Evolutionary conservation across 2,888 invertebrate species (phyloP).

Genomic region (Cheilosia impressa): DNA sequence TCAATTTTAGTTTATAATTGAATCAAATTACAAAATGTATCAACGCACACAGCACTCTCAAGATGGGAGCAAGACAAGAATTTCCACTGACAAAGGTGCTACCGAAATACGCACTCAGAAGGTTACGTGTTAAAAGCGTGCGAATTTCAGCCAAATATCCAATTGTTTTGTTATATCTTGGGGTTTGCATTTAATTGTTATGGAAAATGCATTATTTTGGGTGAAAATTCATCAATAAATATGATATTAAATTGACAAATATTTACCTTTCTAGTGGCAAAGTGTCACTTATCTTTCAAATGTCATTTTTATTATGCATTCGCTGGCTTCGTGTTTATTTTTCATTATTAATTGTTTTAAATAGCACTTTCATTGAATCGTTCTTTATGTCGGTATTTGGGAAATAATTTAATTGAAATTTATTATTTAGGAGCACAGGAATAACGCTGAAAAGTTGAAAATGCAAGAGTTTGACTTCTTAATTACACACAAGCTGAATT

Average conservation of each 20-base stretch:
- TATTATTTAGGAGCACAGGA: background rate
- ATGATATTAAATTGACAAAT: slow-evolving; percentile 75
- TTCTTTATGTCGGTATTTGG: slow-evolving; percentile 3
- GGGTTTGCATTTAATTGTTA: slow-evolving; percentile 1
- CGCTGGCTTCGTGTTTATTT: slow-evolving; percentile 61
- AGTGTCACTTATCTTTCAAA: slow-evolving; percentile 79
- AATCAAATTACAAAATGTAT: slow-evolving; percentile 28
- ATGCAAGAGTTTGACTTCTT: slow-evolving; percentile 78
- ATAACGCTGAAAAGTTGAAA: slow-evolving; percentile 49
- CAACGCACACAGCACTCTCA: slow-evolving; percentile 49
- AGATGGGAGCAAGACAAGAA: slow-evolving; percentile 76
- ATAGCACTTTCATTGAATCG: background rate
- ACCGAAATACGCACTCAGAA: slow-evolving; percentile 83
- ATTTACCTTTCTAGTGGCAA: slow-evolving; percentile 81
- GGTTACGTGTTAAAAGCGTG: slow-evolving; percentile 81
- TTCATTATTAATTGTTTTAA: slow-evolving; percentile 23
- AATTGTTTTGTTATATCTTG: background rate
- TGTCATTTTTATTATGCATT: slow-evolving; percentile 73
- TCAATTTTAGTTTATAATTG: background rate
- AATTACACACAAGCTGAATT: slow-evolving; percentile 77
- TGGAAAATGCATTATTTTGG: slow-evolving; percentile 21
- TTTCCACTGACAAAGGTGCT: slow-evolving; percentile 79
- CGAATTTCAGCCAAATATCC: slow-evolving; percentile 37
- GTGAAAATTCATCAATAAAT: slow-evolving; percentile 41
- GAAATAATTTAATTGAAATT: slow-evolving; percentile 12